These are phyloP conservation scores for Danaus plexippus DNA, from an alignment of 1,140 invertebrate genomes.

Conservation along the genomic window DNA sequence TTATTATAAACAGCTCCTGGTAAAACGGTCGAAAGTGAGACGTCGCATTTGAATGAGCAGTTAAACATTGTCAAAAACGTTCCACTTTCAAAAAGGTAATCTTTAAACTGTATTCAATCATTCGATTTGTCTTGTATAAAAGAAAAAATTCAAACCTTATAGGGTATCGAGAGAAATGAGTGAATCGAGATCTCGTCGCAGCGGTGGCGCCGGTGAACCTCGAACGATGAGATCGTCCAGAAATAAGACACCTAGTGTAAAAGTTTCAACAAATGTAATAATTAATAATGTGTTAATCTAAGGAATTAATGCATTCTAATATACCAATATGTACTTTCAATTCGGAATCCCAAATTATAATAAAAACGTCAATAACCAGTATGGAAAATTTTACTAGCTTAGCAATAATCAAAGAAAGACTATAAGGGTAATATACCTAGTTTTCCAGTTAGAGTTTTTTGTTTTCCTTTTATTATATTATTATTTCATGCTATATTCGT, in stretches of 20 bases:
- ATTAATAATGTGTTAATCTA: not conserved
- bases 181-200: slow-evolving; percentile 26
- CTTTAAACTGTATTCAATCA: slow-evolving; percentile 8
- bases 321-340: too few species aligned
- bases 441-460: too few species aligned
- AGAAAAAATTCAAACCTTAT: slow-evolving; percentile 4
- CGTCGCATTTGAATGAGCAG: slow-evolving; percentile 37
- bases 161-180: slow-evolving; percentile 23
- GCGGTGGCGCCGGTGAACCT: slow-evolving; percentile 39
- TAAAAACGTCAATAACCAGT: too few species aligned
- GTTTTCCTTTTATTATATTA: too few species aligned
- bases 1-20: slow-evolving; percentile 34
- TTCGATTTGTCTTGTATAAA: slow-evolving; percentile 2
- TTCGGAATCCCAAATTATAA: too few species aligned
- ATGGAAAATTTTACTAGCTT: too few species aligned
- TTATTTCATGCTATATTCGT: too few species aligned
- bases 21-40: slow-evolving; percentile 36
- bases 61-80: slow-evolving; percentile 23
- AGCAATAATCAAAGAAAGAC: too few species aligned
- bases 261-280: slow-evolving; percentile 13
- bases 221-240: slow-evolving; percentile 20
- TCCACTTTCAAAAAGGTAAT: slow-evolving; percentile 22
- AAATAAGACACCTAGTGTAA: slow-evolving; percentile 19
- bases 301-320: too few species aligned
- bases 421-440: too few species aligned